Evolutionary conservation across 2,797 vertebrate species (phyloP), one percentile per base, ranked within the genome.

Genomic region (Pseudopleuronectes americanus): DNA sequence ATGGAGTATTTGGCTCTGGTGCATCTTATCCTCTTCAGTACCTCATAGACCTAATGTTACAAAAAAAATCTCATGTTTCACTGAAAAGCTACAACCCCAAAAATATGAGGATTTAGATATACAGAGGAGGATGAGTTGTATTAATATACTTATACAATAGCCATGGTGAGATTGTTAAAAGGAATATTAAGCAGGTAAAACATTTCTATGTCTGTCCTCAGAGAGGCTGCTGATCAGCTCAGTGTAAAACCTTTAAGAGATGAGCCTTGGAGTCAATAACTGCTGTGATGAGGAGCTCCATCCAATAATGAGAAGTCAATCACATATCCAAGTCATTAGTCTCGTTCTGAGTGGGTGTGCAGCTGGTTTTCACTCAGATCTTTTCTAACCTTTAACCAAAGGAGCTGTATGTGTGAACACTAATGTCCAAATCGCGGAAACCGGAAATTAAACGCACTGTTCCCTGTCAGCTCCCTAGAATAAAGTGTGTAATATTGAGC

Each of bases 11-110:
- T 96, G 71, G 95, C 94, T 71, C 90, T 94, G 21, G 93, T 96
- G 89, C 96, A 97, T 0, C 95, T 96, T 0, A 96, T 96, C 83
- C 98, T 95, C 80, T 99, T 99, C 88, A 99, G 65, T 28, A 99
- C 95, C 88, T 97, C 97, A 53, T 95, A 97, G 64, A 99, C 97
- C 98, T 99, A 71, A 19, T 2, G 48, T 85, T 47, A 84, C 0
- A 90, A n/a, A 45, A 49, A 73, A 16, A 55, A 49, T 3, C 10
- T 28, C 16, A 36, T 33, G 1, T 22, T 17, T 16, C 60, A 52
- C 6, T 6, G 19, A 58, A n/a, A 38, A 54, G 14, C 17, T 43
- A 63, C 14, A 1, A 4, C 23, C 2, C 58, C 28, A 21, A 28
- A 26, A 55, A n/a, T 12, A 33, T 1, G 6, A 33, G 1, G 7